Conservation (phyloP, 2,888 invertebrate genomes). For the Pantelozetes paolii region DNA sequence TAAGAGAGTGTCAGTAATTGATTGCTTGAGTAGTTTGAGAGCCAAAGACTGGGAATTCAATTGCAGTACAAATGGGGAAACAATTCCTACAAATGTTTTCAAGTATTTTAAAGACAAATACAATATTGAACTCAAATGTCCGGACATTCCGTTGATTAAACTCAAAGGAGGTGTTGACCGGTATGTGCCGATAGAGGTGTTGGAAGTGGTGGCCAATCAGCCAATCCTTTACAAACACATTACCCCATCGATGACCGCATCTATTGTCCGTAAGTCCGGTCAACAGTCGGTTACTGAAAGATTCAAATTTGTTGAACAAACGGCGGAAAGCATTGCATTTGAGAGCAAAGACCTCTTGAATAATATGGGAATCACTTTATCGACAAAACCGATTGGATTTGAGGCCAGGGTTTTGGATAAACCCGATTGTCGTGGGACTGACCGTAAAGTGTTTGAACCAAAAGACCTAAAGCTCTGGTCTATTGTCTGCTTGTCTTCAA, state of each 20-base stretch:
- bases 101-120: slow-evolving; percentile 35
- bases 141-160: slow-evolving; percentile 45
- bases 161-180: slow-evolving; percentile 41
- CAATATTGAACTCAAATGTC: slow-evolving; percentile 36
- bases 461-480: neutral
- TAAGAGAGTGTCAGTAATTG: slow-evolving; percentile 27
- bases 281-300: neutral
- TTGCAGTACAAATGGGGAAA: neutral
- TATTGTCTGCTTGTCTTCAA: neutral
- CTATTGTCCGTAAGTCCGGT: neutral
- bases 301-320: neutral
- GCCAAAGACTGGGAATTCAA: slow-evolving; percentile 8
- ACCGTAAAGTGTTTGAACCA: neutral
- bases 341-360: slow-evolving; percentile 15
- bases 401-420: slow-evolving; percentile 43
- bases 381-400: slow-evolving; percentile 38
- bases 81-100: neutral
- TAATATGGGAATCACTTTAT: slow-evolving; percentile 43
- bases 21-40: neutral
- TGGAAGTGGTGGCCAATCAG: slow-evolving; percentile 39
- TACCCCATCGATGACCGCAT: neutral
- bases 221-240: neutral
- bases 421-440: neutral
- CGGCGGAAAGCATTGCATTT: slow-evolving; percentile 38
- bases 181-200: slow-evolving; percentile 46